Evolutionary conservation across 2,113 vertebrate genomes (phyloP).

Genomic region (Menidia beryllina): DNA sequence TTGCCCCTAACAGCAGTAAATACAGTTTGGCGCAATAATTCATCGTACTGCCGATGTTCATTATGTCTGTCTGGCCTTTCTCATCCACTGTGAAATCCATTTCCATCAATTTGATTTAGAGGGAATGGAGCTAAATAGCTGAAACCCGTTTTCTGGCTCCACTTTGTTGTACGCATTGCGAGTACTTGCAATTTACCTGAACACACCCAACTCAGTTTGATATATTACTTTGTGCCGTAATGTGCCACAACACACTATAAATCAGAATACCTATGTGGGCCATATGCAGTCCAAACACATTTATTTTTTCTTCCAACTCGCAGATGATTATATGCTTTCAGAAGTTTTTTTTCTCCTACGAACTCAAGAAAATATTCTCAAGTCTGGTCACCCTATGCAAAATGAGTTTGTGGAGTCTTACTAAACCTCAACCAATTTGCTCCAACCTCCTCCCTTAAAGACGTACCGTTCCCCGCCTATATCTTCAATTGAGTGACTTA

Average conservation of each 20-base stretch:
- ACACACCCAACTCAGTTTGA: constrained; percentile 66
- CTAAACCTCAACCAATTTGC: constrained; percentile 37
- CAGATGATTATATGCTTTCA: constrained; percentile 57
- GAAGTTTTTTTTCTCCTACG: constrained; percentile 35
- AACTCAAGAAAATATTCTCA: constrained; percentile 50
- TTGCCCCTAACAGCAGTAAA: constrained; percentile 45
- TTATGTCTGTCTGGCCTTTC: constrained; percentile 35
- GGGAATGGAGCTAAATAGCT: constrained; percentile 54
- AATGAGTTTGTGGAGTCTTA: constrained; percentile 48
- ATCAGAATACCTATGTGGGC: constrained; percentile 77
- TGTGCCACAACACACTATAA: constrained; percentile 73
- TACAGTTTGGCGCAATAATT: constrained; percentile 42
- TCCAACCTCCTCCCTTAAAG: constrained; percentile 22
- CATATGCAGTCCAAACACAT: constrained; percentile 68
- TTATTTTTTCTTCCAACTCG: constrained; percentile 59
- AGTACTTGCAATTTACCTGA: constrained; percentile 63
- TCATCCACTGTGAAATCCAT: constrained; percentile 55
- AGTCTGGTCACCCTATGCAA: constrained; percentile 44
- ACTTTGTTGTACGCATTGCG: constrained; percentile 23
- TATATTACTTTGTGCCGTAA: constrained; percentile 71
- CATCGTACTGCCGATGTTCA: constrained; percentile 22
- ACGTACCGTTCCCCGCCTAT: constrained; percentile 5
- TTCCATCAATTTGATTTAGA: constrained; percentile 69
- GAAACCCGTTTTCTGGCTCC: constrained; percentile 39
- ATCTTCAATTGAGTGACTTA: constrained; percentile 45